Base-by-base conservation (phyloP, 2,797 vertebrate species). In the Brachymystax lenok region DNA sequence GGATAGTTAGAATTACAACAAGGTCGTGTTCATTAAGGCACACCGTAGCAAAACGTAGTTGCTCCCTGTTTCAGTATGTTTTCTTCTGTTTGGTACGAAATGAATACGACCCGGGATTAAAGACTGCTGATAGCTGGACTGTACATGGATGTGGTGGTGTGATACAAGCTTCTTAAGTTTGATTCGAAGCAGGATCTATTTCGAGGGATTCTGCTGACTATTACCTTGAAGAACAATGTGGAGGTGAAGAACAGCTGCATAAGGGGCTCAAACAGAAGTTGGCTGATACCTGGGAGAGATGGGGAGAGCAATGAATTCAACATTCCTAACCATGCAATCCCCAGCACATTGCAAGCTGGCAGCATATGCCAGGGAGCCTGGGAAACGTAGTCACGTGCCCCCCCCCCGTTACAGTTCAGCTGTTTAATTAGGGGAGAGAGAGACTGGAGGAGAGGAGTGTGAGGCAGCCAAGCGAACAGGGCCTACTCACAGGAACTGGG, bases 211-310 rank as follows among this genome's bases (percentile, higher is more conserved):
- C 40, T 46, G 10, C 12, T 13, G 12, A 46, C 40, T 46, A 46
- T 46, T 93, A 99, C 98, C 97, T 99, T 98, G 83, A 98, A 98
- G 92, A 95, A 97, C 78, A 97, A 74, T 0, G 95, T 95, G 1
- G 97, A 98, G 35, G 96, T 96, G 89, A 97, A 96, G 88, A 98
- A 99, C 24, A 99, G 94, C 81, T 96, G 95, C 88, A 90, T 90
- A 83, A 99, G 88, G 2, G 96, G 96, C 80, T 96, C 93, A 78
- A 93, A 97, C 79, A 98, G 89, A 72, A 95, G 86, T 0, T 75
- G 79, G 68, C 89, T 91, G 67, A 97, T 86, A 83, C 96, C 98
- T 98, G 90, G 86, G 2, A 33, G 27, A 80, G 78, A 86, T 16
- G 66, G 85, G 82, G 80, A 76, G 16, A 56, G 21, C 2, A 61